Evolutionary conservation across 2,888 invertebrate genomes (phyloP), one percentile per base, ranked within the genome.

Genomic region (Cordylochernes scorpioides): DNA sequence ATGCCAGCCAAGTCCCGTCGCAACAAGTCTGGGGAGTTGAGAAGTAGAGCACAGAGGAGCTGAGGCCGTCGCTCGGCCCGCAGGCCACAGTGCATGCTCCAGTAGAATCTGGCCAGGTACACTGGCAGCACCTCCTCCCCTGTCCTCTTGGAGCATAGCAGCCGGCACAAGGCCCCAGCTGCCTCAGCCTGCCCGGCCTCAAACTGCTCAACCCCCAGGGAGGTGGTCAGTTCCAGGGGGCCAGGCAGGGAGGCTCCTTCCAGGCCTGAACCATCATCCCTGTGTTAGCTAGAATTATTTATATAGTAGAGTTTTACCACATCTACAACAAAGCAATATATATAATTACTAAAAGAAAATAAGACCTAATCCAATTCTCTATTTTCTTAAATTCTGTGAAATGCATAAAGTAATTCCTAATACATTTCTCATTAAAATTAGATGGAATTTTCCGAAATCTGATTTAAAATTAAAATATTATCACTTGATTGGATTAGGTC

Each of bases 71-170:
- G n/a, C n/a, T n/a, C 41, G 7, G 33, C 37, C 18, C 38, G 34
- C 14, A 88, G 62, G 1, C 86, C 88, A 51, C 80, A 75, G 45
- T 72, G 72, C 38, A 97, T 56, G 4, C 82, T 77, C 45, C 84
- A 67, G 55, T 86, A 88, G 57, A 88, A 84, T 27, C 91, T 63
- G 7, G 88, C 80, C 45, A 88, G 61, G 58, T 94, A 94, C 3
- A 59, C 74, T 1, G 86, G 78, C 30, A 80, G 59, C 43, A 97
- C 80, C 48, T 74, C 72, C 58, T 88, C 88, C 22, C 77, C 75
- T 2, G 84, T 80, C 54, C 80, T 82, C 56, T 86, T 86, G 0
- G 88, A 72, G 53, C 84, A 88, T 51, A 97, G 73, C 48, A 94
- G 82, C 45, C 88, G 65, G 53, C 94, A 94, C 14, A 97, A 57